Evolutionary conservation across 2,888 invertebrate genomes (phyloP), one percentile per base, ranked within the genome.

Genomic region (Galeruca laticollis): DNA sequence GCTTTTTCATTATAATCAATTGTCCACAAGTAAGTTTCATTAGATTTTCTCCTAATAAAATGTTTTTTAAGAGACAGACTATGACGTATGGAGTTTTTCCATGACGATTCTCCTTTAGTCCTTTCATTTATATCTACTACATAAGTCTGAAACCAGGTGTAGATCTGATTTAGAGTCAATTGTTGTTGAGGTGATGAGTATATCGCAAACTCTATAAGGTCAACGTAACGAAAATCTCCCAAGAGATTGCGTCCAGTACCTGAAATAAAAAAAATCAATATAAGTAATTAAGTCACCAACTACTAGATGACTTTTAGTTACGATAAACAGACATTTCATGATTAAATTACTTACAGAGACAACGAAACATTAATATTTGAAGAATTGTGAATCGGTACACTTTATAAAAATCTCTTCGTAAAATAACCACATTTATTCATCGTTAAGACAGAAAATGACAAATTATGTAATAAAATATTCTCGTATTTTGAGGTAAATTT

Each of bases 111-210:
- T 83, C 97, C 98, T 87, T 99, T 99, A 49, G 98, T 98, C 86
- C 99, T 99, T 88, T 99, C 98, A 88, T 98, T 98, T 90, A 99
- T 99, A 88, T 98, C 99, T 79, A 98, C 94, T 81, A 99, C 98
- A 87, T 99, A 99, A 86, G 97, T 96, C 72, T 99, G 98, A 98
- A 99, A 99, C 99, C 99, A 99, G 87, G 99, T 99, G 89, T 99
- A 99, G 83, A 99, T 99, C 88, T 99, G 98, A 69, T 97, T 96
- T 79, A 99, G 88, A 1, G 99, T 99, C 75, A 99, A 90, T 72
- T 99, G 89, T 86, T 96, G 95, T 82, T 99, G 98, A 56, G 94
- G 93, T 59, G 98, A 94, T 71, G 96, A 96, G 81, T 95, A 94
- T 85, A 99, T 99, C 81, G 99, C 99, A 86, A 98, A 97, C 15